Evolutionary conservation across 2,888 invertebrate genomes (phyloP).

Genomic region (Schizaphis graminum): DNA sequence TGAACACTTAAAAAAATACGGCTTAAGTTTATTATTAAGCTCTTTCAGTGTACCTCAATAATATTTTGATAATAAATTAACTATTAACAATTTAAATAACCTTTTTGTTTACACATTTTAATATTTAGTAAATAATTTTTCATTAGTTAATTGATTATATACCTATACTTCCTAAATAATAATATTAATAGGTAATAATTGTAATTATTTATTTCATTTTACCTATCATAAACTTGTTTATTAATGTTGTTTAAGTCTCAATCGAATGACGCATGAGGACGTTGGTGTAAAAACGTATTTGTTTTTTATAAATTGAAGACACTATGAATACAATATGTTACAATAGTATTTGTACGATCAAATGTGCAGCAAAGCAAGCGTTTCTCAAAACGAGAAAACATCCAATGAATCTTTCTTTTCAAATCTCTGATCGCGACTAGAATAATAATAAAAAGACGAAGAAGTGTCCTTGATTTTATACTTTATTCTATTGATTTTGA

Average conservation of each 20-base stretch:
- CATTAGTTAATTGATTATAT: background rate
- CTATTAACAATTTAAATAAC: background rate
- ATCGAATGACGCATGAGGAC: background rate
- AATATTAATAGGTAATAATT: background rate
- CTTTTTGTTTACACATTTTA: too few species aligned
- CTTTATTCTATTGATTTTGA: background rate
- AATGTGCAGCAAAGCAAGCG: background rate
- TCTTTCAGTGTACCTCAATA: background rate
- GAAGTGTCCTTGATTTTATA: background rate
- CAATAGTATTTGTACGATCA: background rate
- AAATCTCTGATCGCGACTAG: background rate
- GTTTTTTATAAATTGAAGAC: background rate
- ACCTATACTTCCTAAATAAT: background rate
- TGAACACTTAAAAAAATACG: background rate
- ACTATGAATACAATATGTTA: background rate
- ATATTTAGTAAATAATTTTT: background rate
- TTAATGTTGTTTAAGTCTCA: background rate
- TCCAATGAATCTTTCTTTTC: background rate
- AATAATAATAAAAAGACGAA: background rate
- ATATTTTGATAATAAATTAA: background rate
- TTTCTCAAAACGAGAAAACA: background rate
- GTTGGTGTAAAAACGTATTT: background rate
- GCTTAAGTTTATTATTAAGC: background rate
- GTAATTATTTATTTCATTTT: background rate
- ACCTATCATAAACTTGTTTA: background rate